Conservation (phyloP, 2,888 invertebrate genomes). For the Lasioglossum zephyrum region DNA sequence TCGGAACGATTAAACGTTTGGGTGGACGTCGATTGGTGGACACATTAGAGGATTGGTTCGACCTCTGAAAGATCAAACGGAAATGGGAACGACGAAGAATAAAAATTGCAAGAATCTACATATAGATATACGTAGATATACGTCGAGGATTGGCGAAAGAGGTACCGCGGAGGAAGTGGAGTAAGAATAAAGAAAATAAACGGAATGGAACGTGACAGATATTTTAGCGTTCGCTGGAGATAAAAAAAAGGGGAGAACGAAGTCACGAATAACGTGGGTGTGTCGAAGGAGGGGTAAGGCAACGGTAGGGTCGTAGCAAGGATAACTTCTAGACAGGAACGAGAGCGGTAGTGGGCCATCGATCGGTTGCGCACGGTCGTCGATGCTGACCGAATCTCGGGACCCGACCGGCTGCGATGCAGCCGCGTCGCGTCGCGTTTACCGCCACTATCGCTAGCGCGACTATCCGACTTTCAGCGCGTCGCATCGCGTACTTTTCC, state of each 20-base stretch:
- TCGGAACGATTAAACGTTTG: background rate
- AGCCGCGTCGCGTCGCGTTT: conserved; percentile 4
- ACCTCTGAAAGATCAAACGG: background rate
- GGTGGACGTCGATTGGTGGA: background rate
- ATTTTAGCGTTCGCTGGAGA: conserved; percentile 7
- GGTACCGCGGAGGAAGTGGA: background rate
- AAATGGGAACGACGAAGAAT: background rate
- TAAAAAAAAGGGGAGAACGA: background rate
- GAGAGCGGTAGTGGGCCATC: conserved; percentile 79
- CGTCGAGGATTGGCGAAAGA: background rate
- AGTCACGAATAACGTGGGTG: background rate
- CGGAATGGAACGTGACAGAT: background rate
- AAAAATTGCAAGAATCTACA: background rate
- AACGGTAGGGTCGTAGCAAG: conserved; percentile 14
- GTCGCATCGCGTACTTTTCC: background rate
- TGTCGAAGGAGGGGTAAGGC: conserved; percentile 8
- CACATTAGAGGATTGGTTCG: background rate
- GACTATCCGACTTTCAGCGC: conserved; percentile 1
- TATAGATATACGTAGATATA: no score
- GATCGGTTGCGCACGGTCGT: conserved; percentile 78
- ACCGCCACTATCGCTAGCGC: background rate
- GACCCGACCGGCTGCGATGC: conserved; percentile 3
- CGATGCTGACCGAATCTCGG: conserved; percentile 29
- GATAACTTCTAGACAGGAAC: conserved; percentile 27
- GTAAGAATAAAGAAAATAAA: background rate